Percentiles rank a stretch among this genome's conserved stretches.
Conservation (phyloP, 2,888 invertebrate species). For the Urechis unicinctus region DNA sequence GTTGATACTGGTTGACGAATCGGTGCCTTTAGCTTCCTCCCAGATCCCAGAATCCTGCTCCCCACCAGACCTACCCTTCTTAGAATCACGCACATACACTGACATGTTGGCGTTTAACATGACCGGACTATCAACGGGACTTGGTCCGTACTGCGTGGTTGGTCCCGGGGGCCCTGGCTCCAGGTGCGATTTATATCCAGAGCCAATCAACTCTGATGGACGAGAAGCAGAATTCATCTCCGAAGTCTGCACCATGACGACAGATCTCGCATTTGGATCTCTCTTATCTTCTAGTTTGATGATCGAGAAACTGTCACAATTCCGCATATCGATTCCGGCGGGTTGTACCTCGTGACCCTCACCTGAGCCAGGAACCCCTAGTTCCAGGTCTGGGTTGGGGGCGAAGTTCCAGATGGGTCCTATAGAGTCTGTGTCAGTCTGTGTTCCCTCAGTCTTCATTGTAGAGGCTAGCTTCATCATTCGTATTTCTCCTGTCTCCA, state of each 20-base stretch:
- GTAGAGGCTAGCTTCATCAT: slow-evolving; percentile 7
- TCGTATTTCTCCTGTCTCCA: slow-evolving; percentile 17
- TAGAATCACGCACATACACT: background rate
- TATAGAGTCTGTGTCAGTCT: slow-evolving; percentile 12
- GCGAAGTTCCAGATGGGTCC: slow-evolving; percentile 14
- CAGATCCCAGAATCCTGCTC: slow-evolving; percentile 9
- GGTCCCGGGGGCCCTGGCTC: background rate
- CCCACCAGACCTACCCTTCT: background rate
- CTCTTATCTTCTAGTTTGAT: slow-evolving; percentile 16
- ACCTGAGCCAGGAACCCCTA: background rate
- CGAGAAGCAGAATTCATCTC: slow-evolving; percentile 2
- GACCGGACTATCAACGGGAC: background rate
- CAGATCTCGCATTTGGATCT: slow-evolving; percentile 11
- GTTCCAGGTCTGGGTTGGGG: background rate
- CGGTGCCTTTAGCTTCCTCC: slow-evolving; percentile 4
- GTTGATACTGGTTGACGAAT: background rate
- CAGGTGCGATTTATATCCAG: background rate
- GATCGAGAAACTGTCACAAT: slow-evolving; percentile 19
- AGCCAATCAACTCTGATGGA: background rate
- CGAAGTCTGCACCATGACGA: slow-evolving; percentile 17
- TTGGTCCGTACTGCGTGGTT: background rate
- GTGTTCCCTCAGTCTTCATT: slow-evolving; percentile 12
- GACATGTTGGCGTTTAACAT: background rate
- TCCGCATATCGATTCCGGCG: slow-evolving; percentile 12
- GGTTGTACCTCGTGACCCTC: background rate